phyloP scores from a whole-genome alignment of 2,113 vertebrate genomes.

The Hippocampus abdominalis region DNA sequence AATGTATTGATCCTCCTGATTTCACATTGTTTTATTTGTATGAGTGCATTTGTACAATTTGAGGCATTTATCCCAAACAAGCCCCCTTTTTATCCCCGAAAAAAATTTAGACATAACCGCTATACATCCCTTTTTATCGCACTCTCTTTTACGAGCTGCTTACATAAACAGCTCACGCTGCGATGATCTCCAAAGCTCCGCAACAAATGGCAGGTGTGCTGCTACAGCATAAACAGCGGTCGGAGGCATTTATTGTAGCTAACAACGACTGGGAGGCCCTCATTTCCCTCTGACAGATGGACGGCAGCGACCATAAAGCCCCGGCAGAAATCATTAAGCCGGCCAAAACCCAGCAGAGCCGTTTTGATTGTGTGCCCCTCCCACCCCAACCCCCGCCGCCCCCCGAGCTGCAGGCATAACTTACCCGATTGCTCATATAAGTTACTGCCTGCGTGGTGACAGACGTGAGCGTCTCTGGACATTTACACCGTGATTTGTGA shows the following conservation, averaged over 20 bases:
- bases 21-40: not conserved
- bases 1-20: not conserved
- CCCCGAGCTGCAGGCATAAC: slow-evolving; percentile 40
- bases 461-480: slow-evolving; percentile 45
- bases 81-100: not conserved
- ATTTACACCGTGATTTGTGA: slow-evolving; percentile 60
- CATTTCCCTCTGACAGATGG: slow-evolving; percentile 67
- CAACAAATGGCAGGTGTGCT: slow-evolving; percentile 20
- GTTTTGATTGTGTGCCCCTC: slow-evolving; percentile 56
- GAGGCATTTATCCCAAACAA: not conserved
- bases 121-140: not conserved
- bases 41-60: not conserved
- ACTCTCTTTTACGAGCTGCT: not conserved
- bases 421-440: slow-evolving; percentile 59
- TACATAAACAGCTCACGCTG: slow-evolving; percentile 8
- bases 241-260: slow-evolving; percentile 46
- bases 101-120: not conserved
- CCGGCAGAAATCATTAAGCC: slow-evolving; percentile 62
- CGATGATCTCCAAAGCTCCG: slow-evolving; percentile 13
- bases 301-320: slow-evolving; percentile 58
- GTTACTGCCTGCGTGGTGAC: slow-evolving; percentile 51
- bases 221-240: slow-evolving; percentile 24
- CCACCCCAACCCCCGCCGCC: not conserved
- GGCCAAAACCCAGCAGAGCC: slow-evolving; percentile 55
- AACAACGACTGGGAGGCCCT: slow-evolving; percentile 55